These are phyloP conservation scores for Melieria crassipennis DNA, from an alignment of 2,888 invertebrate species.

Conservation along the genomic window DNA sequence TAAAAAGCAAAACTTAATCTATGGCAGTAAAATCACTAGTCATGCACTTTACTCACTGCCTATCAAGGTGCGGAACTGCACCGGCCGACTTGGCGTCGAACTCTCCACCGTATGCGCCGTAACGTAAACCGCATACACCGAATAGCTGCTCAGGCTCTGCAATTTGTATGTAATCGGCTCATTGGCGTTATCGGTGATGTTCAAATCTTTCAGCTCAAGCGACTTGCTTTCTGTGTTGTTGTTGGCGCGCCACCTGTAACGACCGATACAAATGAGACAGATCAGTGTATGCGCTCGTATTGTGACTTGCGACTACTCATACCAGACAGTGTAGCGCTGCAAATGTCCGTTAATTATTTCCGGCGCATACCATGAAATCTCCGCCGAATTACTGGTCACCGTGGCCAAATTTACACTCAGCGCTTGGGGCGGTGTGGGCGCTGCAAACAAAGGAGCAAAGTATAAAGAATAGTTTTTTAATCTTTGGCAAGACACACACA, in stretches of 20 bases:
- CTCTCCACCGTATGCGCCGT: slow-evolving; percentile 77
- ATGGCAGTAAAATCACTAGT: background rate
- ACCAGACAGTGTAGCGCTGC: slow-evolving; percentile 73
- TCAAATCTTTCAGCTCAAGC: background rate
- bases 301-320: slow-evolving; percentile 49
- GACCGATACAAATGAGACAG: background rate
- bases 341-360: slow-evolving; percentile 76
- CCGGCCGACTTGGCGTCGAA: slow-evolving; percentile 68
- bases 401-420: slow-evolving; percentile 52
- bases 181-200: background rate
- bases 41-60: slow-evolving; percentile 62
- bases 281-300: background rate
- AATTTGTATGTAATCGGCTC: slow-evolving; percentile 47
- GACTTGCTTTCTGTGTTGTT: background rate
- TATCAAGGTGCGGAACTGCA: slow-evolving; percentile 70
- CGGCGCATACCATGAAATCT: slow-evolving; percentile 74
- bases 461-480: background rate
- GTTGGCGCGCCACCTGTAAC: slow-evolving; percentile 18
- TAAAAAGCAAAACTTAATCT: background rate
- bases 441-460: slow-evolving; percentile 54
- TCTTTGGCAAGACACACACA: background rate
- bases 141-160: slow-evolving; percentile 68
- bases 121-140: slow-evolving; percentile 75
- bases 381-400: slow-evolving; percentile 71
- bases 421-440: slow-evolving; percentile 68